These are phyloP conservation scores for Turnix velox DNA, from an alignment of 2,113 vertebrate species.

Conservation along the genomic window DNA sequence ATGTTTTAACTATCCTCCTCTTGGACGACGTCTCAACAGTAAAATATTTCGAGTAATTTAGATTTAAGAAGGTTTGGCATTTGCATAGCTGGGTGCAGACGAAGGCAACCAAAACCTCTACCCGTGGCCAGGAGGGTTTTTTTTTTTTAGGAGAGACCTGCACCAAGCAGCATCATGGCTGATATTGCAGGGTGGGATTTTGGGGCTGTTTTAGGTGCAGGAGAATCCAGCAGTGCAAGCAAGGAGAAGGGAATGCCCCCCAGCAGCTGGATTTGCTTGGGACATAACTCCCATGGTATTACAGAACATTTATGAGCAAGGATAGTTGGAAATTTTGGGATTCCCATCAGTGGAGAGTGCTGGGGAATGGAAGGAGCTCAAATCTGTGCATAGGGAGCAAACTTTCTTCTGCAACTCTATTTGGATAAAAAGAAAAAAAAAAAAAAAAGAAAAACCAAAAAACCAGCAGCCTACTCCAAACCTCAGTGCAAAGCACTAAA, in stretches of 20 bases:
- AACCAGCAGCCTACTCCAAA: rapidly evolving
- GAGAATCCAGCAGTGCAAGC: not conserved
- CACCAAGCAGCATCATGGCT: not conserved
- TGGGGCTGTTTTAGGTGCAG: not conserved
- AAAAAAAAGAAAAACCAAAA: no score
- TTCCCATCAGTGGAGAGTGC: not conserved
- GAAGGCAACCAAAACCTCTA: not conserved
- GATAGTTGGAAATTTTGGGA: not conserved
- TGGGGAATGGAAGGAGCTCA: not conserved
- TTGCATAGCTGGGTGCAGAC: constrained; percentile 9
- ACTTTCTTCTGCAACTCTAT: not conserved
- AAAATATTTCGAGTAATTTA: constrained; percentile 58
- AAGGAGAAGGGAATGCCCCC: not conserved
- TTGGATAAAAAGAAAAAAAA: not conserved
- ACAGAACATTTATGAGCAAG: not conserved
- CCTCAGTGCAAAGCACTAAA: not conserved
- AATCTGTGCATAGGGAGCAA: not conserved
- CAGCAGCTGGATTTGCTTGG: not conserved
- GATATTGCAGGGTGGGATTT: not conserved
- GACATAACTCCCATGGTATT: not conserved
- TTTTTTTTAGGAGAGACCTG: not conserved
- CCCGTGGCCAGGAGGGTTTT: not conserved
- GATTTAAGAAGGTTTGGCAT: constrained; percentile 55
- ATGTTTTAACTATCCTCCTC: constrained; percentile 60
- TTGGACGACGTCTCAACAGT: constrained; percentile 54